Base-by-base conservation (phyloP, 2,888 invertebrate genomes). In the Andrena minutula region DNA sequence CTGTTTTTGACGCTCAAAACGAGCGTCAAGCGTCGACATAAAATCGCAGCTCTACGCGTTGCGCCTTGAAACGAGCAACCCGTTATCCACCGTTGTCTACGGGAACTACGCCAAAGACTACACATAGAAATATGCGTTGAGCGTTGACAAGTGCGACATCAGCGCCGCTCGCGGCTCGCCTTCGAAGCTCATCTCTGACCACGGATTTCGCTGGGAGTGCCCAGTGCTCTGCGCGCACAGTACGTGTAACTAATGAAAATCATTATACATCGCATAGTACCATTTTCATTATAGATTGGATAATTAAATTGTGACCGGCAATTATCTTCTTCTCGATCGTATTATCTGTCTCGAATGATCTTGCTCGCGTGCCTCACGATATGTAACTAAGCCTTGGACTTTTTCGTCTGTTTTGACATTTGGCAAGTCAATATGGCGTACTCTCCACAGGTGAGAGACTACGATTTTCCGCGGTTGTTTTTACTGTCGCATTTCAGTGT, bases 391-490 rank as follows among this genome's bases (percentile, higher is more conserved):
- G 30, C 65, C 63, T 68, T 74, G 49, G 47, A 69, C 68, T 79
- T 86, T 88, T 84, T 79, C 35, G 53, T 82, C 85, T 88, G 84
- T 88, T 88, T 89, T 88, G 86, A 88, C 88, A 85, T 84, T 86
- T 88, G 75, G 32, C 65, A 82, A 84, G 83, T 76, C 85, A 89
- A 89, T 80, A 89, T 89, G 88, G 88, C 89, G 83, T 80, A 76
- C 81, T 81, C 76, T 66, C 70, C 66, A 82, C 87, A 89, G 89
- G 86, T 89, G 90, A 90, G 85, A 85, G 79, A 82, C 64, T 66
- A 68, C 75, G 53, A 61, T 77, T 80, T 75, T 81, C 81, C 73
- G 80, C 68, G 79, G 75, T 80, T 79, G 77, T 82, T 83, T 82
- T 70, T 60, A 63, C 49, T 51, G 35, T 78, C 56, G 49, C 7